Conservation (phyloP, 2,797 vertebrate genomes). For the Masticophis lateralis region DNA sequence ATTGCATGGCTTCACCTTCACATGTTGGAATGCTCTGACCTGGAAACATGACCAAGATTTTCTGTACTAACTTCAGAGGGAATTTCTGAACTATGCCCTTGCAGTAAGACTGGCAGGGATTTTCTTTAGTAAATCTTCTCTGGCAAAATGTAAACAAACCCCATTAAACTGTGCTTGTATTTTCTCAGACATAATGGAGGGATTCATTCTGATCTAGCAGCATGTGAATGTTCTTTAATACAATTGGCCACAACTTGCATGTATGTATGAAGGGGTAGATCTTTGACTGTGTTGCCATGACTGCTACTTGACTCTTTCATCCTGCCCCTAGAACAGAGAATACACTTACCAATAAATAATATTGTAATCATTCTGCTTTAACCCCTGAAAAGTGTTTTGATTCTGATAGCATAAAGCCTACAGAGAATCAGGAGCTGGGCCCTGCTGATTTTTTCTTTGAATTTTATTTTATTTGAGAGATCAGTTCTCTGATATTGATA, state of each 20-base stretch:
- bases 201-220: not conserved
- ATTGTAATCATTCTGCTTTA: conserved; percentile 27
- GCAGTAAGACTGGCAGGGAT: not conserved
- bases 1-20: not conserved
- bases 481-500: conserved; percentile 38
- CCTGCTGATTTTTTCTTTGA: conserved; percentile 45
- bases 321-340: not conserved
- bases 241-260: not conserved
- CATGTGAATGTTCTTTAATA: not conserved
- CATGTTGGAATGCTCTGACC: not conserved
- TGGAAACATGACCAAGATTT: not conserved
- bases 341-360: not conserved
- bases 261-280: not conserved
- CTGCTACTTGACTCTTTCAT: not conserved
- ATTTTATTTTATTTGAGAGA: conserved; percentile 33
- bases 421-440: conserved; percentile 3
- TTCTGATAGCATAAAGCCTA: conserved; percentile 17
- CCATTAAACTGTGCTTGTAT: not conserved
- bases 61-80: not conserved
- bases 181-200: not conserved
- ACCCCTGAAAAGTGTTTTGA: not conserved
- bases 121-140: not conserved
- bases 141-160: not conserved
- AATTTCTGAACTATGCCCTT: not conserved
- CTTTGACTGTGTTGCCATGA: not conserved